phyloP scores from a whole-genome alignment of 2,113 vertebrate species.

The Prinia subflava region DNA sequence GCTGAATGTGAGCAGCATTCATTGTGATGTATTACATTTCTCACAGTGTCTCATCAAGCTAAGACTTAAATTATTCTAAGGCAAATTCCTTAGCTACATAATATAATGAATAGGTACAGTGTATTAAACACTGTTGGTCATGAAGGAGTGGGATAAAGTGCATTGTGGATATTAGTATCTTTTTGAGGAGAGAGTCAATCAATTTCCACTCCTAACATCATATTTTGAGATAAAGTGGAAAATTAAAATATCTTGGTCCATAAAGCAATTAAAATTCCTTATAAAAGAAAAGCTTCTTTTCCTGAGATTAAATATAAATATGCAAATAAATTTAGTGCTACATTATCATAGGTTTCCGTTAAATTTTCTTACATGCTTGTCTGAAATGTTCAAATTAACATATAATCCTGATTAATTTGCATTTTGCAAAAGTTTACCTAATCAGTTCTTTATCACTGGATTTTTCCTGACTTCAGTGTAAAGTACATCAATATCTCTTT shows the following conservation, averaged over 20 bases:
- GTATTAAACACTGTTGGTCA: not conserved
- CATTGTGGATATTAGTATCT: fast-evolving
- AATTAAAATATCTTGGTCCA: not conserved
- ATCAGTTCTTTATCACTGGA: not conserved
- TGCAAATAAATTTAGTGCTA: not conserved
- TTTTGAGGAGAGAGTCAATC: not conserved
- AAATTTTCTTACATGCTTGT: not conserved
- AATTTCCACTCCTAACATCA: not conserved
- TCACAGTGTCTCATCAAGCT: not conserved
- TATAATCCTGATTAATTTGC: not conserved
- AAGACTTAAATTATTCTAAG: not conserved
- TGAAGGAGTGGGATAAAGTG: not conserved
- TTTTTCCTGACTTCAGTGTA: not conserved
- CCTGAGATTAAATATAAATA: not conserved
- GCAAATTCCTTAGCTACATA: not conserved
- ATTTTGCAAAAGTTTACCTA: not conserved
- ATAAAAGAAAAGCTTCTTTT: not conserved
- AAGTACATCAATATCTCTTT: not conserved
- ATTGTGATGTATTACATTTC: not conserved
- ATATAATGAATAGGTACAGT: not conserved
- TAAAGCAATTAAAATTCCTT: not conserved
- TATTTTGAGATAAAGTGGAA: fast-evolving
- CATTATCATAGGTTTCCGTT: not conserved
- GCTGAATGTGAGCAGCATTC: not conserved
- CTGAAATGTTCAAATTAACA: not conserved